Percentiles rank a stretch among this genome's conserved stretches.
phyloP scores from a whole-genome alignment of 2,113 vertebrate genomes.

The Sciurus niger region DNA sequence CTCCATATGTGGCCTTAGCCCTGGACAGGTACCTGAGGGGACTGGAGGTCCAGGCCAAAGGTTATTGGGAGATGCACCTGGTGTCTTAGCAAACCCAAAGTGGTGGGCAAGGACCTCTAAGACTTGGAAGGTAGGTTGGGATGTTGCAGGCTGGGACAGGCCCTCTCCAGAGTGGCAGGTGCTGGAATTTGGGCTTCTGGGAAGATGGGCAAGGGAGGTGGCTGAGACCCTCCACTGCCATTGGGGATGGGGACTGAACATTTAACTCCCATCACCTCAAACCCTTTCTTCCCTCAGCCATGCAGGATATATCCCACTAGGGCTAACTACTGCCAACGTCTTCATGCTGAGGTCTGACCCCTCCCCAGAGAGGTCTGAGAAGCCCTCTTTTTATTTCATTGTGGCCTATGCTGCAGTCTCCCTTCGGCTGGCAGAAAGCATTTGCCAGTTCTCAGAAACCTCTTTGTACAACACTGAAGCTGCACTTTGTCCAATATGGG shows the following conservation, averaged over 20 bases:
- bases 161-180: neutral
- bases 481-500: constrained; percentile 1
- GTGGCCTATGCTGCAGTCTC: neutral
- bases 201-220: neutral
- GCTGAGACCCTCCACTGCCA: constrained; percentile 29
- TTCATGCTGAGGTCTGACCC: neutral
- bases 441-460: constrained; percentile 28
- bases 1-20: constrained; percentile 75
- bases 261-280: neutral
- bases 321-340: constrained; percentile 64
- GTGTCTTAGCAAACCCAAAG: constrained; percentile 27
- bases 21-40: constrained; percentile 46
- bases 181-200: neutral
- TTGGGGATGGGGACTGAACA: constrained; percentile 38
- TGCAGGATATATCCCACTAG: neutral
- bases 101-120: constrained; percentile 1
- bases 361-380: neutral
- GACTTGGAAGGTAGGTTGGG: constrained; percentile 56
- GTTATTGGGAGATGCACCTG: neutral
- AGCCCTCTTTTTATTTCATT: neutral
- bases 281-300: neutral
- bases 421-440: neutral
- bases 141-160: neutral
- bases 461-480: neutral
- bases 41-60: constrained; percentile 31